Percentiles rank a stretch among this genome's conserved stretches.
phyloP scores from a whole-genome alignment of 2,797 vertebrate species.

The Diplodus sargus region DNA sequence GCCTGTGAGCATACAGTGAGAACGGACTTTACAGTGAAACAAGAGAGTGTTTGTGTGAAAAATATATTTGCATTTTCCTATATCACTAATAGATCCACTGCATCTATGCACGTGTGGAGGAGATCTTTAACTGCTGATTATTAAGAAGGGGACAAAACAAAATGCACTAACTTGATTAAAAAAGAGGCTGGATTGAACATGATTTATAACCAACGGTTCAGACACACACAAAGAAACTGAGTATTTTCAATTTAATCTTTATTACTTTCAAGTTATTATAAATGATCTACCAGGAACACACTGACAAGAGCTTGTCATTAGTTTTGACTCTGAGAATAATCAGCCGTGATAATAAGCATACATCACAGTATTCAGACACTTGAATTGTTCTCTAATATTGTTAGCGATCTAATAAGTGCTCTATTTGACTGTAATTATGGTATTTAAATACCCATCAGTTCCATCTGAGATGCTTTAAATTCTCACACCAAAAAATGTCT shows the following conservation, averaged over 20 bases:
- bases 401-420: background rate
- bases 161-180: too few relatives aligned
- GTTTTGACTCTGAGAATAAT: background rate
- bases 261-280: background rate
- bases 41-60: too few relatives aligned
- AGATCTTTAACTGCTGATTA: too few relatives aligned
- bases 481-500: background rate
- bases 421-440: background rate
- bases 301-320: background rate
- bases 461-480: constrained; percentile 8
- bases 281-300: background rate
- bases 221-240: background rate
- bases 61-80: too few relatives aligned
- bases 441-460: background rate
- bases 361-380: background rate
- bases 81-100: too few relatives aligned
- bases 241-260: background rate
- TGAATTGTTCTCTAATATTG: background rate
- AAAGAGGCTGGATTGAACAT: background rate
- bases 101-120: too few relatives aligned
- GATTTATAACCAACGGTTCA: background rate
- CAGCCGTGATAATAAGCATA: background rate
- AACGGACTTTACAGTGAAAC: too few relatives aligned
- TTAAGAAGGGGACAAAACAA: too few relatives aligned
- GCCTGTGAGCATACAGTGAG: too few relatives aligned